A percentile compares a stretch with the other conserved stretches of the same genome.
These are phyloP conservation scores for Lasioglossum villosulum DNA, from an alignment of 2,888 invertebrate genomes.

Conservation along the genomic window DNA sequence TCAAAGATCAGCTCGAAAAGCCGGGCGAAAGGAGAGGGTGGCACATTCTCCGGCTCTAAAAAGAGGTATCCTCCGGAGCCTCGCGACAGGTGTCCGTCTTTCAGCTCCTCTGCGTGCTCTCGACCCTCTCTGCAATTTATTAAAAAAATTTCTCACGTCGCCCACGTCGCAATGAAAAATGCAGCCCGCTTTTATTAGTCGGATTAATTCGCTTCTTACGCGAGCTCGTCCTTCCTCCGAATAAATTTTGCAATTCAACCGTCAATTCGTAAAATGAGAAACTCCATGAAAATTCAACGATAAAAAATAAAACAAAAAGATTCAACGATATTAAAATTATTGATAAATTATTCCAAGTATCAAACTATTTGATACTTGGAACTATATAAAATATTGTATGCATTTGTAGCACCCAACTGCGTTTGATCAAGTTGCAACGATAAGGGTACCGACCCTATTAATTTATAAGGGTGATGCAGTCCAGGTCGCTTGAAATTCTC, in stretches of 20 bases:
- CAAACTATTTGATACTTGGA: no score
- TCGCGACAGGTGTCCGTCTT: conserved; percentile 65
- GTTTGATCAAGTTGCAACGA: not conserved
- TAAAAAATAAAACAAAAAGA: no score
- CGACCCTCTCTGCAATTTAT: conserved; percentile 47
- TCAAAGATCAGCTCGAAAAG: conserved; percentile 35
- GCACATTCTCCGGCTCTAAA: conserved; percentile 8
- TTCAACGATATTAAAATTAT: no score
- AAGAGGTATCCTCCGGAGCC: conserved; percentile 24
- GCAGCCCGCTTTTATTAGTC: not conserved
- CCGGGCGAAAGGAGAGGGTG: conserved; percentile 26
- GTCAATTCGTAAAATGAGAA: not conserved
- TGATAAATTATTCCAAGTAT: no score
- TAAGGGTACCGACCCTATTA: not conserved
- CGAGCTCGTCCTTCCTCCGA: not conserved
- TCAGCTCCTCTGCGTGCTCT: conserved; percentile 26
- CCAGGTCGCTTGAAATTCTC: no score
- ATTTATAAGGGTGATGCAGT: no score
- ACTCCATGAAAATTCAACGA: not conserved
- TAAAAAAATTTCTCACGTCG: conserved; percentile 39
- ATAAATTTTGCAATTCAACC: not conserved
- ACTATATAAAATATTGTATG: not conserved
- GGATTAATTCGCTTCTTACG: not conserved
- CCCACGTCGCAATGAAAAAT: conserved; percentile 3
- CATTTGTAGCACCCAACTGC: no score